Evolutionary conservation across 2,113 vertebrate species (phyloP), one percentile per base, ranked within the genome.

Genomic region (Gnathonemus echidnorhynchus): DNA sequence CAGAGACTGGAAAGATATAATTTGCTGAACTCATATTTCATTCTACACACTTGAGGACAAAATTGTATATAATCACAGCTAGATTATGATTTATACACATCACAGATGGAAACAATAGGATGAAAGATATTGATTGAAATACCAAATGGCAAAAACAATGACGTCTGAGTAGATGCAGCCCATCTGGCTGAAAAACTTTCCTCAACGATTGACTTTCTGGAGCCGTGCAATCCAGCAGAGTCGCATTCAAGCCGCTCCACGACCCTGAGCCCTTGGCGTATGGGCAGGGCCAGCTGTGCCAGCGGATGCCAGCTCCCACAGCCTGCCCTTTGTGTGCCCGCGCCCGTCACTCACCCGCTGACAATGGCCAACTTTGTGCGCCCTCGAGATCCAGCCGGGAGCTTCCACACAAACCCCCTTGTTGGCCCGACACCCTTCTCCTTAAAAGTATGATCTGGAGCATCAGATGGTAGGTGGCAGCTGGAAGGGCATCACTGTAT

Each of bases 291-390:
- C 62, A 88, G 35, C 88, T 46, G 88, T 91, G 89, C 83, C 87
- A 85, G 77, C 48, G 31, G 88, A 90, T 90, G 92, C 88, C 91
- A 83, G 87, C 86, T 90, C 83, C 88, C 48, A 87, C 31, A 53
- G 91, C 62, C 88, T 52, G 35, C n/a, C 91, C 88, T 91, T 92
- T 93, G 93, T 93, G 46, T 62, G 88, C 88, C 91, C 88, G 52
- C 56, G 83, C 87, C 90, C 50, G 62, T 89, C 87, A 62, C 39
- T 91, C 90, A 56, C 31, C 48, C 85, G 17, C 45, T 84, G 88
- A 92, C 92, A 92, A 91, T 86, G 83, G 90, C 74, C 85, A 35
- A 86, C 90, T 92, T 62, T 91, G 89, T 91, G 62, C 66, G 83
- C 87, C 50, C 8, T 17, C 4, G 62, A 13, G 46, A 66, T 53